Evolutionary conservation across 2,113 vertebrate species (phyloP), one percentile per base, ranked within the genome.

Genomic region (Brachionichthys hirsutus): DNA sequence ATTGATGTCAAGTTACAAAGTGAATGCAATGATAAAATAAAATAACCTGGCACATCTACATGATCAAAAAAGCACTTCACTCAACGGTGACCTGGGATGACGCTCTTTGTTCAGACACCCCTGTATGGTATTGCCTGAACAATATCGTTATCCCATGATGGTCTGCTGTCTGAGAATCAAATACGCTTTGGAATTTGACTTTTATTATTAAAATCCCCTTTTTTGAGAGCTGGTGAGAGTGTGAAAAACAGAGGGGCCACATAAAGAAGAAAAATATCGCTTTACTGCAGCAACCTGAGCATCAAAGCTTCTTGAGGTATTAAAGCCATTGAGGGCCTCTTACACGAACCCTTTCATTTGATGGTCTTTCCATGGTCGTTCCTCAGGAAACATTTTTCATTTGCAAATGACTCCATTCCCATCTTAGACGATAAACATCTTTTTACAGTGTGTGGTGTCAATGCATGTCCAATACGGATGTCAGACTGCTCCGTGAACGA

Each of bases 401-500:
- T 38, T 38, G 36, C 1, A 12, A 38, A 38, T 10, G 36, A 38
- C 2, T 24, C 22, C 7, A 13, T 35, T 3, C 1, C 14, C n/a
- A 30, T 17, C 9, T 53, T 18, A 18, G 11, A 36, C 18, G 12
- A 59, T 40, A 6, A 8, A 48, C 14, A 34, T 9, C 20, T 15
- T 65, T 42, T 71, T 20, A 44, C 5, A 15, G 59, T 41, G 18
- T 56, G 62, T 53, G 41, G 49, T 45, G 48, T 55, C 17, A 67
- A 46, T 52, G 46, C 62, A 62, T 73, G 62, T 79, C 62, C 50
- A 59, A 57, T 62, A 67, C 40, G 12, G 57, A 20, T 60, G 59
- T 58, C 70, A 69, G 22, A 78, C 68, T 53, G 60, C 69, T 68
- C 52, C 44, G 16, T 69, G 68, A 80, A 70, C 62, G 67, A 75